Percentiles rank a stretch among this genome's conserved stretches.
These are phyloP conservation scores for Pseudomyrmex gracilis DNA, from an alignment of 1,140 invertebrate species.

Conservation along the genomic window DNA sequence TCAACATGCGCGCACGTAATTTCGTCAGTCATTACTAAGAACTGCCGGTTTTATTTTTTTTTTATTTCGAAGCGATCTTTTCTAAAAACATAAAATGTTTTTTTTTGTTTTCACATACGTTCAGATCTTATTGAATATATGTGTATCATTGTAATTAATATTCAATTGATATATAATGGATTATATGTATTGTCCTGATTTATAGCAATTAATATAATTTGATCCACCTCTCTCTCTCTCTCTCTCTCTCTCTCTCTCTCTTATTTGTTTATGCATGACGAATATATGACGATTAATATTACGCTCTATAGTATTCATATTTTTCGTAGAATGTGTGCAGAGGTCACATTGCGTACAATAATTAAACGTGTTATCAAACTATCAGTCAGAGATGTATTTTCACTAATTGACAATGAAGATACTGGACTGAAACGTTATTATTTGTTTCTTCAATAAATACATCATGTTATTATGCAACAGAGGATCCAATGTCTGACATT, in stretches of 20 bases:
- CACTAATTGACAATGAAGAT: not conserved
- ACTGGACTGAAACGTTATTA: not conserved
- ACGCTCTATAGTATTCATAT: not conserved
- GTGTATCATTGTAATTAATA: conserved; percentile 1
- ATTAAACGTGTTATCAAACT: conserved; percentile 12
- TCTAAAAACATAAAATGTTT: too few species aligned
- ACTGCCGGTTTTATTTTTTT: too few species aligned
- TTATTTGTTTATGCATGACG: not conserved
- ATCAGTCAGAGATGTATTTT: not conserved
- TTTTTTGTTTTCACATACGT: not conserved
- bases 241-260: too few species aligned
- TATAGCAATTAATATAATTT: conserved; percentile 21
- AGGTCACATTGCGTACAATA: not conserved
- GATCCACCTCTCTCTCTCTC: not conserved
- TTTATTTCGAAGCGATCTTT: too few species aligned
- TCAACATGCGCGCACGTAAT: not conserved
- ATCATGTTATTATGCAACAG: not conserved
- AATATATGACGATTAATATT: conserved; percentile 13
- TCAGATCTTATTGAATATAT: conserved; percentile 11
- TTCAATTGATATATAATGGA: not conserved
- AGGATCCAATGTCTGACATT: too few species aligned
- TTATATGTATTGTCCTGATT: not conserved
- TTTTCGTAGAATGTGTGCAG: not conserved
- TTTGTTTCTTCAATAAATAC: conserved; percentile 2
- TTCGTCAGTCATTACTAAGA: not conserved